A percentile compares a stretch with the other conserved stretches of the same genome.
phyloP scores from a whole-genome alignment of 2,888 invertebrate genomes.

The Lathronympha strigana region DNA sequence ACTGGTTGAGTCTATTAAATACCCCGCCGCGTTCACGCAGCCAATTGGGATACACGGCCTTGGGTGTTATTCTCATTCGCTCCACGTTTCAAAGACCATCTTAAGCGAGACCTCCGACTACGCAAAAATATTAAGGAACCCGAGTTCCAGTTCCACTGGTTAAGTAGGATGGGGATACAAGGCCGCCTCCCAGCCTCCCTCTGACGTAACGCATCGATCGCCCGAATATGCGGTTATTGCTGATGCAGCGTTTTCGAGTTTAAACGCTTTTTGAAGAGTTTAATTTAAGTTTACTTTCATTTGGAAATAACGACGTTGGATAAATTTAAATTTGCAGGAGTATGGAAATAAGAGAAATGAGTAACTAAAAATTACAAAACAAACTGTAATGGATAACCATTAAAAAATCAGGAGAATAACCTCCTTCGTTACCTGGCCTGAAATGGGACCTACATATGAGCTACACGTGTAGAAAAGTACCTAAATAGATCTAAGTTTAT shows the following conservation, averaged over 20 bases:
- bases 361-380: too few species aligned
- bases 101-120: neutral
- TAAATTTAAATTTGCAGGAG: neutral
- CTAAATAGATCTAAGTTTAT: too few species aligned
- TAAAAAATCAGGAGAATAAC: too few species aligned
- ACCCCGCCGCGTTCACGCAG: neutral
- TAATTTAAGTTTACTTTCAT: neutral
- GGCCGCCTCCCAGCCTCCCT: slow-evolving; percentile 60
- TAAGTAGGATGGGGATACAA: neutral
- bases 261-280: slow-evolving; percentile 37
- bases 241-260: slow-evolving; percentile 51
- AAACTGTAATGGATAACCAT: too few species aligned
- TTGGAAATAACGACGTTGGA: neutral
- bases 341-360: too few species aligned
- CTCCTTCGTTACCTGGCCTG: too few species aligned
- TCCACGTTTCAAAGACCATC: neutral
- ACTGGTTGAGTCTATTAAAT: neutral
- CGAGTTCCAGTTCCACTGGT: neutral
- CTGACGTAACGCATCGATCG: slow-evolving; percentile 82
- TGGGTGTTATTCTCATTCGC: neutral
- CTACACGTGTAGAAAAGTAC: too few species aligned
- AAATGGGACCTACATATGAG: too few species aligned
- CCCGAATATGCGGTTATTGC: slow-evolving; percentile 61
- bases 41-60: slow-evolving; percentile 15
- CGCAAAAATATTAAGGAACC: neutral